Conservation (phyloP, 2,888 invertebrate species). For the Macrophya alboannulata region DNA sequence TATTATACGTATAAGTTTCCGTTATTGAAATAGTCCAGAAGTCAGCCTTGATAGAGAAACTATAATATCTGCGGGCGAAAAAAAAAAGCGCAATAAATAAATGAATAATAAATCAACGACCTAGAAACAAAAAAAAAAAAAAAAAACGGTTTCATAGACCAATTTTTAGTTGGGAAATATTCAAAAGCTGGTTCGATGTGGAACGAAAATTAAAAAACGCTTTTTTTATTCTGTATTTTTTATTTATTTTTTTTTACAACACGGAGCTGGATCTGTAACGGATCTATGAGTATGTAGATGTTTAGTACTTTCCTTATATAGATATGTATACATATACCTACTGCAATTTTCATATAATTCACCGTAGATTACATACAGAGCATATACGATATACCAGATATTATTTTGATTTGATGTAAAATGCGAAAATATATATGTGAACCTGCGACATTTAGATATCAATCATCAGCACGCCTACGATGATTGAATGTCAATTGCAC, state of each 20-base stretch:
- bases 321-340: not conserved
- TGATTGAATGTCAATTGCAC: conserved; percentile 21
- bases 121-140: not conserved
- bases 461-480: not conserved
- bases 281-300: not conserved
- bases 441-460: not conserved
- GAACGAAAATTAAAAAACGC: not conserved
- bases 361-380: not conserved
- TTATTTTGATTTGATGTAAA: not conserved
- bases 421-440: not conserved
- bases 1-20: not conserved
- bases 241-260: not conserved
- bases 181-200: not conserved
- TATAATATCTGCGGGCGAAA: not conserved
- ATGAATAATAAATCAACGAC: not conserved
- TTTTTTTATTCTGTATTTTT: not conserved
- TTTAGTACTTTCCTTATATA: no score
- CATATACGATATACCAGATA: not conserved
- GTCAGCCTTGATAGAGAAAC: not conserved
- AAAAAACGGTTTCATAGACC: not conserved
- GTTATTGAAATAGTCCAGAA: not conserved
- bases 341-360: not conserved
- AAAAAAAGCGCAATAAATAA: not conserved
- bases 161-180: not conserved
- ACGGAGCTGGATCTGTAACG: not conserved